Percentiles rank a stretch among this genome's conserved stretches.
Conservation (phyloP, 2,113 vertebrate species). For the Aplodontia rufa region DNA sequence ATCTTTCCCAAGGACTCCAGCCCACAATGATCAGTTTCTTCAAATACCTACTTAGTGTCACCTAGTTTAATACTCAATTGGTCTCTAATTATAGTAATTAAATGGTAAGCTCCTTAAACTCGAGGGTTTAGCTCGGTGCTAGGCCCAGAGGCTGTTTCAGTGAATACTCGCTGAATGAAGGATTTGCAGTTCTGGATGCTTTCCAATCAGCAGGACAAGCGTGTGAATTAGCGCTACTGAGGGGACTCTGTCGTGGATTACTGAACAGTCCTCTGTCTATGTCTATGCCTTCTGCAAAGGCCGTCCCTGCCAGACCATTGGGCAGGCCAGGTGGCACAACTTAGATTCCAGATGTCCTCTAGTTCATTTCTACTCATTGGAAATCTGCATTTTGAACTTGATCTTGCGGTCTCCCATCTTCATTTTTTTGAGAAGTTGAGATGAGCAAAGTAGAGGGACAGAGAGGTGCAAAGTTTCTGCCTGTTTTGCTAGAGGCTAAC, state of each 20-base stretch:
- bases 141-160: slow-evolving; percentile 50
- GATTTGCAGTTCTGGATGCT: slow-evolving; percentile 18
- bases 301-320: neutral
- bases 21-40: slow-evolving; percentile 54
- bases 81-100: slow-evolving; percentile 75
- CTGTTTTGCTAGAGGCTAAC: neutral
- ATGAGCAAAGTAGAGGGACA: neutral
- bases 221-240: neutral
- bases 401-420: neutral
- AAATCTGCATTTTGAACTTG: neutral
- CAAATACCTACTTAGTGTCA: slow-evolving; percentile 65
- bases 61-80: slow-evolving; percentile 68
- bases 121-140: slow-evolving; percentile 49
- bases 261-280: neutral
- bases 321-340: neutral
- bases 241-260: neutral
- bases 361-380: neutral
- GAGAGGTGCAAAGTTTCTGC: neutral
- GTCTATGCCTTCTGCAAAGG: neutral
- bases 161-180: slow-evolving; percentile 5
- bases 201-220: slow-evolving; percentile 31
- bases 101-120: slow-evolving; percentile 61
- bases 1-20: neutral
- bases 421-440: neutral
- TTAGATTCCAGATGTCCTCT: neutral